phyloP scores from a whole-genome alignment of 2,888 invertebrate species.

The Iselma pallidipennis region DNA sequence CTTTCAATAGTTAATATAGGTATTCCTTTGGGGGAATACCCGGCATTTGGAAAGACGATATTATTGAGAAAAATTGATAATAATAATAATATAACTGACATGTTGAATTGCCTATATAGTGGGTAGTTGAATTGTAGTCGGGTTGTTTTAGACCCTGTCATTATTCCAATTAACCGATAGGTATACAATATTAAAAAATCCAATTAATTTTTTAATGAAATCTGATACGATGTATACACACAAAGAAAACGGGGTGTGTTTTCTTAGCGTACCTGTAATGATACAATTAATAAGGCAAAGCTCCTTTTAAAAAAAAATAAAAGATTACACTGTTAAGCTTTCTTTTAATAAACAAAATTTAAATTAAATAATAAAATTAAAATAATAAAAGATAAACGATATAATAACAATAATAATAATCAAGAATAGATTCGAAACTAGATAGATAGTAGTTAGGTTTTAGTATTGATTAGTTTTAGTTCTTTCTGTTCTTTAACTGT shows the following conservation, averaged over 20 bases:
- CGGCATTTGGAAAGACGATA: too few species aligned
- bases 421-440: too few species aligned
- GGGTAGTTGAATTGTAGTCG: conserved; percentile 5
- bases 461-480: conserved; percentile 46
- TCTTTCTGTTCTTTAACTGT: conserved; percentile 91
- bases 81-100: neutral
- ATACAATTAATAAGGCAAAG: neutral
- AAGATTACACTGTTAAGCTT: neutral
- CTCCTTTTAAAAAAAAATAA: neutral
- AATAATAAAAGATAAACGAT: too few species aligned
- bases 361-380: too few species aligned
- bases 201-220: conserved; percentile 25
- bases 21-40: too few species aligned
- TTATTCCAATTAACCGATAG: conserved; percentile 17
- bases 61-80: neutral
- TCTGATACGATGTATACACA: conserved; percentile 15
- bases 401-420: too few species aligned
- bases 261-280: conserved; percentile 48
- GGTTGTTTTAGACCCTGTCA: conserved; percentile 15
- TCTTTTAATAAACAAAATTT: too few species aligned
- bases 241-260: conserved; percentile 5
- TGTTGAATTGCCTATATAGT: neutral
- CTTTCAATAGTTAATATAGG: too few species aligned
- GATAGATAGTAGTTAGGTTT: too few species aligned
- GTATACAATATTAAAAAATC: conserved; percentile 11